These are phyloP conservation scores for Aphidius colemani DNA, from an alignment of 2,888 invertebrate genomes.

Conservation along the genomic window DNA sequence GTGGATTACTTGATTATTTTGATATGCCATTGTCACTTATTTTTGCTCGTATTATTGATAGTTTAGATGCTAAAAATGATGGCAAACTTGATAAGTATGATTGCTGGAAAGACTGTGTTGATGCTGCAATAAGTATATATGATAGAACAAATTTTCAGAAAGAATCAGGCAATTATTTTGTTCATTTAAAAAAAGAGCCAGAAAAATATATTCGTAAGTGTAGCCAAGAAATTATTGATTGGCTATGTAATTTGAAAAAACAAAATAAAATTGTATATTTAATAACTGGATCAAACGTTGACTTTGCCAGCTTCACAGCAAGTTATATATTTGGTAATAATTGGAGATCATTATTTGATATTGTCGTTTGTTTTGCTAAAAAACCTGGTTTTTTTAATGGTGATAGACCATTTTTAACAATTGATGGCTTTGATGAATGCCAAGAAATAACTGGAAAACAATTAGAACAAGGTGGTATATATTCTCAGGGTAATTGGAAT, in stretches of 20 bases:
- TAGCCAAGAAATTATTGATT: conserved; percentile 61
- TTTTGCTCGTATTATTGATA: conserved; percentile 72
- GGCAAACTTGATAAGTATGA: conserved; percentile 57
- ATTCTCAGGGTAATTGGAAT: conserved; percentile 68
- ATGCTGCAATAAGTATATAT: conserved; percentile 68
- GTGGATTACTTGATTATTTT: conserved; percentile 74
- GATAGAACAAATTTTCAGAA: conserved; percentile 64
- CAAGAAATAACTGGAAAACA: conserved; percentile 51
- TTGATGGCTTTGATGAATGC: conserved; percentile 60
- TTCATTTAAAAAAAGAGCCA: conserved; percentile 62
- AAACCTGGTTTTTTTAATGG: conserved; percentile 76
- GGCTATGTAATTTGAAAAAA: conserved; percentile 65
- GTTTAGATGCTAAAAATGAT: conserved; percentile 63
- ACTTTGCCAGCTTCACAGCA: conserved; percentile 72
- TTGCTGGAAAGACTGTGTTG: conserved; percentile 71
- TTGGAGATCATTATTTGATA: conserved; percentile 70
- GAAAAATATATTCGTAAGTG: conserved; percentile 66
- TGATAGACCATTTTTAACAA: conserved; percentile 64
- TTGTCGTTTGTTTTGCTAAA: conserved; percentile 70
- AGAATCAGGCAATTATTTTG: conserved; percentile 68
- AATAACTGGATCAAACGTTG: conserved; percentile 74
- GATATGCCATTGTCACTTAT: conserved; percentile 70
- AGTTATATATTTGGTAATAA: conserved; percentile 68
- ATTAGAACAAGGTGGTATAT: conserved; percentile 62
- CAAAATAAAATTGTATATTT: conserved; percentile 67